Percentiles rank a stretch among this genome's conserved stretches.
Conservation (phyloP, 1,140 invertebrate genomes). For the Trypoxylus dichotomus region DNA sequence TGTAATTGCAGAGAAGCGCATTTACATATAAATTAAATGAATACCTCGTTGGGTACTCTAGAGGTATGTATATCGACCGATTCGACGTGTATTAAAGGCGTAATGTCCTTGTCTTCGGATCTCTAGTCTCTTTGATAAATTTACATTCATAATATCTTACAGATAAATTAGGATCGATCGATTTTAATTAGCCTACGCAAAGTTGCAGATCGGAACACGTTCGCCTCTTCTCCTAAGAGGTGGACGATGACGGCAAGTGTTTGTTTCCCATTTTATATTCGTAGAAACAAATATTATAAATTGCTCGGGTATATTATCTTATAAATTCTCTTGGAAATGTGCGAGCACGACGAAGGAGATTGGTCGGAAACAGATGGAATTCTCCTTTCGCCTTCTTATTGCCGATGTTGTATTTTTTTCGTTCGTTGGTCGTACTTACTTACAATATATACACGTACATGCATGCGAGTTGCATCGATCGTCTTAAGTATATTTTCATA, state of each 20-base stretch:
- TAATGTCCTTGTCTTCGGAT: neutral
- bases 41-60: neutral
- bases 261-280: neutral
- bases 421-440: too few species aligned
- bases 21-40: slow-evolving; percentile 4
- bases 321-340: neutral
- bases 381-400: neutral
- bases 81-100: neutral
- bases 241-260: neutral
- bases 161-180: neutral
- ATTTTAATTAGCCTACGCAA: neutral
- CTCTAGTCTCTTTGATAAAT: neutral
- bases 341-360: neutral
- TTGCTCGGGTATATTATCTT: neutral
- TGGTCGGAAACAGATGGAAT: neutral
- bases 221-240: neutral
- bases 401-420: neutral
- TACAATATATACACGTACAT: too few species aligned
- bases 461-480: neutral
- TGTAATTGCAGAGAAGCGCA: neutral
- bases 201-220: neutral
- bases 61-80: neutral
- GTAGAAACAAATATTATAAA: neutral
- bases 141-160: slow-evolving; percentile 1
- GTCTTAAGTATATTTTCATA: neutral